Evolutionary conservation across 1,140 invertebrate genomes (phyloP), one percentile per base, ranked within the genome.

Genomic region (Gryon sp.): DNA sequence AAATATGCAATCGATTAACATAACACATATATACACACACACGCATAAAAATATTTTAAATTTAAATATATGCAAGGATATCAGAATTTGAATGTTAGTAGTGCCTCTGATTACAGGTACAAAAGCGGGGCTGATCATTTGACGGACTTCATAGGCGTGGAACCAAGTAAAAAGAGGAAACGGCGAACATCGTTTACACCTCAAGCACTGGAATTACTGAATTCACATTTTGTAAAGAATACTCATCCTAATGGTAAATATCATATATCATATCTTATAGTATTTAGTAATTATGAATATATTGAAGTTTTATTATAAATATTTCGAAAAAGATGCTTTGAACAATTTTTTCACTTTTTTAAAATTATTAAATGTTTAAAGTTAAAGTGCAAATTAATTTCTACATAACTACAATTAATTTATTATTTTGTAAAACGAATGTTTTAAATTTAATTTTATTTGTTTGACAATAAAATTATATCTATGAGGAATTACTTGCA

Each of bases 101-200:
- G 84, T 85, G 79, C 80, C 77, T 81, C 79, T 87, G 84, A 83
- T 92, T 93, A 84, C 90, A 95, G 95, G 90, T 96, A 95, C 88
- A 96, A 96, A 81, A 95, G 94, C 72, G 96, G 96, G 0, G 93
- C 96, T 86, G 94, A 97, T 83, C 96, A 97, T 88, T 90, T 98
- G 53, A 97, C 96, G 53, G 97, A 98, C 83, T 98, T 98, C 86
- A 97, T 98, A 74, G 96, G 97, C 18, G 96, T 97, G 82, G 97
- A 98, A 84, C 96, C 97, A 2, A 97, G 95, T 46, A 99, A 99
- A 90, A 99, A 99, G 83, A 91, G 98, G 72, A 99, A 99, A 90
- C 89, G 97, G 76, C 91, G 98, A 79, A 99, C 97, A 7, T 98
- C 97, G 0, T 99, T 99, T 87, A 98, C 97, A 6, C 97, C 97